Base-by-base conservation (phyloP, 2,888 invertebrate species). In the Lottia gigantea region DNA sequence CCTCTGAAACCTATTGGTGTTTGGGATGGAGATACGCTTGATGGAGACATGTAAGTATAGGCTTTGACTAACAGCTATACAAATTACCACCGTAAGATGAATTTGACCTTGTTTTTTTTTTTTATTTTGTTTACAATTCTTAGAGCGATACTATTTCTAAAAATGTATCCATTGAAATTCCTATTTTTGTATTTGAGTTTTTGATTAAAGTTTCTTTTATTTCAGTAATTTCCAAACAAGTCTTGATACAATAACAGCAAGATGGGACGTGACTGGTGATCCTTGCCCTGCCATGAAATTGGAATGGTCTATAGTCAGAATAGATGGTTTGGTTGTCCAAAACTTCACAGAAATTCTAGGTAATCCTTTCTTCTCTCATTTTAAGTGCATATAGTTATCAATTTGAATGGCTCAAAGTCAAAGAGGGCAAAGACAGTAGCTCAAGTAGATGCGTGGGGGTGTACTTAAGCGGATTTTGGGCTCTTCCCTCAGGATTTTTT, bases 211-310 rank as follows among this genome's bases (percentile, higher is more conserved):
- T 15, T 19, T 49, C 4, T 70, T 12, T 23, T 67, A 55, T 74
- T 73, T 1, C 69, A 83, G 83, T 47, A 75, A 82, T 47, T 81
- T 74, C 73, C 82, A 82, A 71, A 77, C 77, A 23, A 76, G 76
- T 47, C 69, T 72, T 40, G 77, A 70, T 15, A 71, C 75, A 0
- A 73, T 82, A 7, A 74, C 71, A 45, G 81, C 83, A 2, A 69
- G 70, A 25, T 83, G 83, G 83, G 82, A 83, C 64, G 77, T 80
- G 12, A 72, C 76, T 11, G 83, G 82, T 15, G 83, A 84, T 66
- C 83, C 82, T 0, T 84, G 83, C 72, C 83, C 83, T 25, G 79
- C 74, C 12, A 68, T 72, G 4, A 75, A 73, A 23, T 84, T 79
- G 66, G 72, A 81, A 66, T 83, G 82, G 82, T 71, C 80, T 40